Evolutionary conservation across 2,797 vertebrate genomes (phyloP).

Genomic region (Antrozous pallidus): DNA sequence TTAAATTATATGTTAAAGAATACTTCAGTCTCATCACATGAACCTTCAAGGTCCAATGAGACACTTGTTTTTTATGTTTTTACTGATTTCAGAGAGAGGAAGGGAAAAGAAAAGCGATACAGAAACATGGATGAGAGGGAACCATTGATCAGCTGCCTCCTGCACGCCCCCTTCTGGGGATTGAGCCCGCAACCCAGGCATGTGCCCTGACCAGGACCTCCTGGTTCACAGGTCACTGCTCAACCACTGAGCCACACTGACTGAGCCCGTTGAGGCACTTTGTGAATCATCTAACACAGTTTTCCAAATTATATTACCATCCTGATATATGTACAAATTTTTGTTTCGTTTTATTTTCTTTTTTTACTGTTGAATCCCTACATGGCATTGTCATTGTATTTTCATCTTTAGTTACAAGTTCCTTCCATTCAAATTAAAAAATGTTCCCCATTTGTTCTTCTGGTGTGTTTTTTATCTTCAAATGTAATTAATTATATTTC

Average conservation of each 20-base stretch:
- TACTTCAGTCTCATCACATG: neutral
- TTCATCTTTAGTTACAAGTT: neutral
- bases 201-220: too few species aligned
- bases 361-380: neutral
- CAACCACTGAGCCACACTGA: too few species aligned
- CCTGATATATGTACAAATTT: neutral
- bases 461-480: conserved; percentile 2
- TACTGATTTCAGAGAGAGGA: too few species aligned
- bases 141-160: too few species aligned
- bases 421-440: neutral
- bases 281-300: neutral
- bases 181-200: too few species aligned
- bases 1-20: conserved; percentile 20
- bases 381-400: neutral
- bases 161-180: too few species aligned
- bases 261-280: neutral
- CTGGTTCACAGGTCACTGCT: too few species aligned
- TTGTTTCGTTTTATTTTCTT: neutral
- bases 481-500: neutral
- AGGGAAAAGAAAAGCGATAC: too few species aligned
- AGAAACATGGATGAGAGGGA: too few species aligned
- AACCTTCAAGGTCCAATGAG: neutral
- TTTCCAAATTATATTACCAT: neutral
- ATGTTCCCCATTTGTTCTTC: neutral
- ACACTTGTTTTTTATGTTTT: neutral